phyloP scores from a whole-genome alignment of 1,140 invertebrate genomes.

The Hydropsyche tenuis region DNA sequence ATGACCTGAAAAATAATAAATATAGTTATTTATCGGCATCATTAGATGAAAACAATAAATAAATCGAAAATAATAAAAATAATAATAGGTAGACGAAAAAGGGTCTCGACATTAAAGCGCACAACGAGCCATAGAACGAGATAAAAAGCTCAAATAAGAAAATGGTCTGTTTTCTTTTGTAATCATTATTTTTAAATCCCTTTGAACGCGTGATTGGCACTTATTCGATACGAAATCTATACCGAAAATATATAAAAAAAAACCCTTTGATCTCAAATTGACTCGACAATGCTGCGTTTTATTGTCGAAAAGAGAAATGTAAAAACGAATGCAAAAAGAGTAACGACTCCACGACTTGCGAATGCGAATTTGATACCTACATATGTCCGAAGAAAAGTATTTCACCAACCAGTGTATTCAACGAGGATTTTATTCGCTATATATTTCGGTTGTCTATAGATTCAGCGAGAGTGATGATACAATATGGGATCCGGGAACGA shows the following conservation, averaged over 20 bases:
- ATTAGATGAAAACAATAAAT: slow-evolving; percentile 5
- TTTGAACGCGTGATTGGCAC: slow-evolving; percentile 25
- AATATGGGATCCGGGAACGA: slow-evolving; percentile 13
- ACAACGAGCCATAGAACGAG: too few species aligned
- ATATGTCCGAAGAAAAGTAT: too few species aligned
- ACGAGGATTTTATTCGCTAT: too few species aligned
- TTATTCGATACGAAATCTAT: slow-evolving; percentile 25
- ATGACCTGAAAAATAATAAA: slow-evolving; percentile 70
- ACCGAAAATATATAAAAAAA: slow-evolving; percentile 9
- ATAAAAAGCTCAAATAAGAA: slow-evolving; percentile 1
- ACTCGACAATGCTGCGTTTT: too few species aligned
- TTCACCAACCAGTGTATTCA: too few species aligned
- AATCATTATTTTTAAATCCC: slow-evolving; percentile 18
- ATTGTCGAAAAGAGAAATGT: too few species aligned
- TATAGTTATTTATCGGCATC: neutral
- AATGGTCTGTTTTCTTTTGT: slow-evolving; percentile 8
- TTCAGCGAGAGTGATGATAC: slow-evolving; percentile 27
- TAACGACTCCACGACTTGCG: too few species aligned
- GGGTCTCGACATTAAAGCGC: too few species aligned
- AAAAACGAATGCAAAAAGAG: too few species aligned
- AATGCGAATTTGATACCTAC: too few species aligned
- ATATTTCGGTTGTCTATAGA: neutral
- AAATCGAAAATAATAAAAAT: slow-evolving; percentile 27
- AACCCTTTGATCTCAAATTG: neutral
- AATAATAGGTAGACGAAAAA: neutral